Evolutionary conservation across 2,113 vertebrate species (phyloP), one percentile per base, ranked within the genome.

Genomic region (Gambusia holbrooki): DNA sequence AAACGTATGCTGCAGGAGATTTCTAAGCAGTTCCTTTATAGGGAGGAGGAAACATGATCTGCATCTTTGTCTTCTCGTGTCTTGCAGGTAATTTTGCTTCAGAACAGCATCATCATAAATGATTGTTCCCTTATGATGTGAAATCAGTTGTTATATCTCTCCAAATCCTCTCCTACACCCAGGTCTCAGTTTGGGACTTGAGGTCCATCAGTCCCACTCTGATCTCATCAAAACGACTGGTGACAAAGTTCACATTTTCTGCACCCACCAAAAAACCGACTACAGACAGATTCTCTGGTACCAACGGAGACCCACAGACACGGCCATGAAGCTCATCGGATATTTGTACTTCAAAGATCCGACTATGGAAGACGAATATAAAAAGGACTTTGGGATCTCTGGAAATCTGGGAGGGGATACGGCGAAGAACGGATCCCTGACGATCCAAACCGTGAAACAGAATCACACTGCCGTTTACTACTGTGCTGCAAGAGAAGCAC

Each of bases 271-370:
- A 5, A 61, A 54, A 71, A 62, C 69, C 0, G 69, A 86, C 66
- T 91, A 76, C 71, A 73, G 61, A 1, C 0, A 58, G 62, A 92
- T 92, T 73, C 76, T 85, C 19, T 92, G 92, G 92, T 92, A 90
- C 81, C 87, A 83, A 45, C 81, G 27, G 14, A 22, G 64, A 22
- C 71, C 72, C 60, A 78, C 69, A 80, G 70, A 76, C 51, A 80
- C 64, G 14, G 77, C 81, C 11, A 37, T 92, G 51, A 84, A 71
- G 60, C 85, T 88, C 28, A 84, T 91, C 3, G 90, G 85, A 71
- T 66, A 81, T 78, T 14, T 91, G 3, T 0, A 60, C 60, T 45
- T 0, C 0, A 19, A 37, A 7, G 17, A 0, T 1, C 1, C 8
- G 5, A 60, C 5, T 28, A 71, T 73, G 33, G 87, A 90, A 45